A percentile compares a stretch with the other conserved stretches of the same genome.
Conservation (phyloP, 2,113 vertebrate genomes). For the Trichechus manatus region DNA sequence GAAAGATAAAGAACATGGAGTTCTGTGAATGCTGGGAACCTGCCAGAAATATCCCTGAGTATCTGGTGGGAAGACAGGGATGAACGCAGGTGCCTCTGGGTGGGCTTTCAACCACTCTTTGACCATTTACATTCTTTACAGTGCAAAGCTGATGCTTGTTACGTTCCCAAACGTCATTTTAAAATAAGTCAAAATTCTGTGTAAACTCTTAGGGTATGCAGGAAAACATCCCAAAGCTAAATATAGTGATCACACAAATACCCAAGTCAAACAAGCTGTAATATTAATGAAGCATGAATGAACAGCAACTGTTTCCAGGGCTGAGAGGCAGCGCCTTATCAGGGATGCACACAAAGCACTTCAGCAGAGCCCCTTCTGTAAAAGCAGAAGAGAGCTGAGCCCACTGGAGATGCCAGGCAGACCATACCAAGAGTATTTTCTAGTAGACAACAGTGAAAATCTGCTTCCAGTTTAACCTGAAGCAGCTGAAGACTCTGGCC, state of each 20-base stretch:
- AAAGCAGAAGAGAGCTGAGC: background rate
- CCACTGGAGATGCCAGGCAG: background rate
- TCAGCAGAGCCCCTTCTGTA: background rate
- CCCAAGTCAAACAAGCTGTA: background rate
- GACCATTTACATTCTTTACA: background rate
- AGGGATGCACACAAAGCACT: background rate
- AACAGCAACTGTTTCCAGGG: background rate
- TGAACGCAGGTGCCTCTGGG: background rate
- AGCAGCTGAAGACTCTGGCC: background rate
- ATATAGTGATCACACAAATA: background rate
- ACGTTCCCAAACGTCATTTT: background rate
- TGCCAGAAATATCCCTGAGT: background rate
- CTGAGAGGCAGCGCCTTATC: background rate
- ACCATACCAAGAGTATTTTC: background rate
- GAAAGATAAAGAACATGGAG: background rate
- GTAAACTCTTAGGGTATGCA: background rate
- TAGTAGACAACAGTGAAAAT: background rate
- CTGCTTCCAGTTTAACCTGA: conserved; percentile 37
- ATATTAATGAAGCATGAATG: conserved; percentile 16
- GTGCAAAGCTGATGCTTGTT: background rate
- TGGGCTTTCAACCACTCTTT: background rate
- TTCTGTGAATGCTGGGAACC: background rate
- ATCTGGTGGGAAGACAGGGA: background rate
- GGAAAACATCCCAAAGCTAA: conserved; percentile 43
- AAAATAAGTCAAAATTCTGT: background rate